A percentile compares a stretch with the other conserved stretches of the same genome.
phyloP scores from a whole-genome alignment of 2,888 invertebrate genomes.

The Gisinianus flammeolus region DNA sequence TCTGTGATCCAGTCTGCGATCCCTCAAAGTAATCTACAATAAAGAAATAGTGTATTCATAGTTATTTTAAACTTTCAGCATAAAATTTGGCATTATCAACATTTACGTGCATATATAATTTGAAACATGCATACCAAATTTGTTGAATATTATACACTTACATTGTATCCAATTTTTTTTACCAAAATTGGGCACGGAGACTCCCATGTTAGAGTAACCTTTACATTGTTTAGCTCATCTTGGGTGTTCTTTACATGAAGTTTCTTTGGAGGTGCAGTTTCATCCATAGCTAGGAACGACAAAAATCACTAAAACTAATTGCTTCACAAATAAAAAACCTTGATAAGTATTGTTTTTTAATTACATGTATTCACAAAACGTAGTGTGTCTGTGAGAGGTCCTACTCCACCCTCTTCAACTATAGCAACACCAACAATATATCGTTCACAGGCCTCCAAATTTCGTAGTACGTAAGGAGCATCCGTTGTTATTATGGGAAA shows the following conservation, averaged over 20 bases:
- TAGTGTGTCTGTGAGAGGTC: slow-evolving; percentile 68
- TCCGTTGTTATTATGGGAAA: slow-evolving; percentile 63
- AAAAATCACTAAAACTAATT: no score
- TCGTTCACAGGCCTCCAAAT: slow-evolving; percentile 74
- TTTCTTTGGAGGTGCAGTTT: slow-evolving; percentile 73
- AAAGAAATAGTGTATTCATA: slow-evolving; percentile 50
- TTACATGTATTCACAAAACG: slow-evolving; percentile 67
- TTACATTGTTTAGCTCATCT: slow-evolving; percentile 60
- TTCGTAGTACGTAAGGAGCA: slow-evolving; percentile 67
- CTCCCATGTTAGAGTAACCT: slow-evolving; percentile 73
- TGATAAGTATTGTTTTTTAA: not conserved
- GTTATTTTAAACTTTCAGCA: no score
- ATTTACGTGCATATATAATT: not conserved
- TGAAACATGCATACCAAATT: not conserved
- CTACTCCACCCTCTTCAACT: slow-evolving; percentile 67
- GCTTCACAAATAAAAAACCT: not conserved
- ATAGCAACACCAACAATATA: slow-evolving; percentile 74
- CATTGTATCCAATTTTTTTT: slow-evolving; percentile 68
- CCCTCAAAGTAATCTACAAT: slow-evolving; percentile 65
- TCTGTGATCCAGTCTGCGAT: slow-evolving; percentile 63
- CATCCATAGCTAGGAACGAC: slow-evolving; percentile 63
- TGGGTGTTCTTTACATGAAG: slow-evolving; percentile 64
- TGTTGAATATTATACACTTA: slow-evolving; percentile 64
- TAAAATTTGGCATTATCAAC: no score
- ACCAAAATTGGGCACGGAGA: slow-evolving; percentile 70